Percentiles rank a stretch among this genome's conserved stretches.
These are phyloP conservation scores for Plectropomus leopardus DNA, from an alignment of 2,113 vertebrate species.

Conservation along the genomic window DNA sequence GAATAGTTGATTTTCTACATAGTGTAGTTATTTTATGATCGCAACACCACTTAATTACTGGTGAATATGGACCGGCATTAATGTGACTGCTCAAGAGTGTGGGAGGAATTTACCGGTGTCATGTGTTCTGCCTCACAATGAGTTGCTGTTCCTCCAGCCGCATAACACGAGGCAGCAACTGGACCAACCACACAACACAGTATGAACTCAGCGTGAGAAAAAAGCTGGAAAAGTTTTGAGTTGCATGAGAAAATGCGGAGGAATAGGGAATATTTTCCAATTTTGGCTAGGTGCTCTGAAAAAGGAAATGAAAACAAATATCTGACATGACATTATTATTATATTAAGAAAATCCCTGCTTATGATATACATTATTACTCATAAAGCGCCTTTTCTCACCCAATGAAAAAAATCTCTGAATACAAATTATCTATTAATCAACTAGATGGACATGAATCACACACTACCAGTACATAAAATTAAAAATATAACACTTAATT, in stretches of 20 bases:
- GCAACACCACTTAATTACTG: too few species aligned
- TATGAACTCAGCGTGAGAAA: background rate
- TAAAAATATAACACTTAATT: background rate
- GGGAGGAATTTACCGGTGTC: background rate
- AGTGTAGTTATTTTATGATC: background rate
- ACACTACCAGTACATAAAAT: background rate
- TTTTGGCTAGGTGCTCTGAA: background rate
- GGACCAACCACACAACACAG: background rate
- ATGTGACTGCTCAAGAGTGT: background rate
- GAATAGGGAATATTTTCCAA: background rate
- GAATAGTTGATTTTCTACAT: background rate
- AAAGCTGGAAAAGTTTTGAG: background rate
- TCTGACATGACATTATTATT: background rate
- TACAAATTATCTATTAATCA: background rate
- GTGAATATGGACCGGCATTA: background rate
- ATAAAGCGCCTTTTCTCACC: background rate
- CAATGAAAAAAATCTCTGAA: background rate
- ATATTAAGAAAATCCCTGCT: background rate
- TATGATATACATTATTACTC: too few species aligned
- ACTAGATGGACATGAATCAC: background rate
- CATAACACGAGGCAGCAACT: constrained; percentile 21
- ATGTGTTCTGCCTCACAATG: constrained; percentile 21
- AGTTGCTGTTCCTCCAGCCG: constrained; percentile 16
- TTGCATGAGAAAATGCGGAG: background rate
- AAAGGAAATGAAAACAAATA: background rate